Conservation (phyloP, 2,888 invertebrate species). For the Spilosoma lubricipeda region DNA sequence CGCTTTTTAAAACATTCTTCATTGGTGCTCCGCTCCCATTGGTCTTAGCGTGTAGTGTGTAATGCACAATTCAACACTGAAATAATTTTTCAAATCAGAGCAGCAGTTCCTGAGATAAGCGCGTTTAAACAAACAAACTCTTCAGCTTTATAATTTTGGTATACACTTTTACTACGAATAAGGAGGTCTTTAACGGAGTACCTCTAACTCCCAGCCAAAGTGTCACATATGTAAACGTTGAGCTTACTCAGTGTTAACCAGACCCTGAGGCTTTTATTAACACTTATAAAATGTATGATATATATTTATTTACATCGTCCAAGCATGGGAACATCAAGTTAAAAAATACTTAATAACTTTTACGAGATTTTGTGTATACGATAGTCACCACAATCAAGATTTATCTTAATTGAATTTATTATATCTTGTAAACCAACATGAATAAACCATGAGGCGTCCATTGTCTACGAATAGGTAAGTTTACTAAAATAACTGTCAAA, state of each 20-base stretch:
- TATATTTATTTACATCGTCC: neutral
- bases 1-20: too few relatives aligned
- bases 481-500: slow-evolving; percentile 48
- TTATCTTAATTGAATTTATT: slow-evolving; percentile 35
- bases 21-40: too few relatives aligned
- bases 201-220: neutral
- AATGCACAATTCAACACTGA: too few relatives aligned
- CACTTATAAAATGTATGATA: neutral
- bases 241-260: neutral
- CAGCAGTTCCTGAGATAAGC: too few relatives aligned
- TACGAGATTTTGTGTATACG: slow-evolving; percentile 6
- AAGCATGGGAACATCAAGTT: neutral
- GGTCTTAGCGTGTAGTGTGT: too few relatives aligned
- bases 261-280: neutral
- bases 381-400: slow-evolving; percentile 20
- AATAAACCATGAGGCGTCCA: slow-evolving; percentile 44
- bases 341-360: neutral
- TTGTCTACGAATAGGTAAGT: slow-evolving; percentile 48
- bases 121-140: too few relatives aligned
- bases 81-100: too few relatives aligned
- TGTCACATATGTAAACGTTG: neutral
- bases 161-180: neutral
- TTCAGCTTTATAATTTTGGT: too few relatives aligned
- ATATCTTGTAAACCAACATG: slow-evolving; percentile 25
- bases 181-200: neutral